Evolutionary conservation across 2,797 vertebrate species (phyloP), one percentile per base, ranked within the genome.

Genomic region (Coreius guichenoti): DNA sequence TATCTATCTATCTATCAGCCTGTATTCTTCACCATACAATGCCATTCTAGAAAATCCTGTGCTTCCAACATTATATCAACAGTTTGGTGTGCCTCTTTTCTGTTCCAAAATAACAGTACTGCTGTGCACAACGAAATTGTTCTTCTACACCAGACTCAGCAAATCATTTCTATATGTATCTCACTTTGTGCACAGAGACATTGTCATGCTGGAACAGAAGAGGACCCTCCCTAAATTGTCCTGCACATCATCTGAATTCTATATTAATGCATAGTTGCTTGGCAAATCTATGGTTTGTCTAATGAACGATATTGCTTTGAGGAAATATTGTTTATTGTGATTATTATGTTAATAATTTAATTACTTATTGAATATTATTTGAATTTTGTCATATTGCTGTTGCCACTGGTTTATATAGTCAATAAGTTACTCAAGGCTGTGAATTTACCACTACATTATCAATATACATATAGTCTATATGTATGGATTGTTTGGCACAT

Each of bases 281-380:
- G 49, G 8, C 12, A 75, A 51, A 21, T 31, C 45, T 67, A 65
- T n/a, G 9, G 5, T 47, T 49, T 23, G 19, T 47, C 5, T 19
- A 61, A 17, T 58, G 6, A 82, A 39, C 7, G 8, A 21, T 39
- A 47, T 76, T 83, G 54, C 19, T 61, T 82, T 82, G 17, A 21
- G 51, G 23, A 51, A 26, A 29, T 1, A 29, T 81, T 8, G 5
- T 49, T 72, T 81, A 23, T 61, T 39, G 14, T 29, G 33, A 81
- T 58, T 5, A 21, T 73, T 63, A 63, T 11, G 2, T 63, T 49
- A 16, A 61, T 45, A 3, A 21, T 70, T 61, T 0, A 72, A 70
- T 69, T 36, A 29, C 26, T 51, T 63, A 49, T 39, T 33, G 4
- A 16, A 26, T 75, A 63, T n/a, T 51, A 2, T 12, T 54, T 33